These are phyloP conservation scores for Coelinius sp. DNA, from an alignment of 2,888 invertebrate species.

Conservation along the genomic window DNA sequence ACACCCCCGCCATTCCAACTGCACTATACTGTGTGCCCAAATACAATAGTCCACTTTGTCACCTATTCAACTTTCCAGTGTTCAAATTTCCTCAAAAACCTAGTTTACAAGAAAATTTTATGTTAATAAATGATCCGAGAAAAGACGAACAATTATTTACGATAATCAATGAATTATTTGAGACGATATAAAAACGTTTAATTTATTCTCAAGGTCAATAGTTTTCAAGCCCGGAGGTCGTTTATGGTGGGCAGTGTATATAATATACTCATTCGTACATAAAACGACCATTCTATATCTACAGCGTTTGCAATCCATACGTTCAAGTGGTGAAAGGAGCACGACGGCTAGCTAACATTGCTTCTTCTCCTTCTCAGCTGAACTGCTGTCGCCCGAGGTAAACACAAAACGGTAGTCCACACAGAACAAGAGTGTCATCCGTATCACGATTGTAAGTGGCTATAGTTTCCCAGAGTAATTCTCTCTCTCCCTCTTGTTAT, in stretches of 20 bases:
- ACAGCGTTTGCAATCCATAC: neutral
- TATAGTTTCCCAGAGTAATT: conserved; percentile 7
- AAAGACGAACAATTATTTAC: neutral
- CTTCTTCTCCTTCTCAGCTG: conserved; percentile 2
- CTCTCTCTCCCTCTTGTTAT: neutral
- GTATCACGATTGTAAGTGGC: conserved; percentile 36
- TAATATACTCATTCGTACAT: neutral
- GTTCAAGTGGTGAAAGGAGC: neutral
- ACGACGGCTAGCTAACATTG: neutral
- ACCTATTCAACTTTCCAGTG: neutral
- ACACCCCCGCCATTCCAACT: conserved; percentile 20
- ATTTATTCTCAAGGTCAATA: neutral
- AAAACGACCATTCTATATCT: neutral
- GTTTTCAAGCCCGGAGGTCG: neutral
- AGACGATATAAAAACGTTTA: neutral
- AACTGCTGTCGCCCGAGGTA: conserved; percentile 26
- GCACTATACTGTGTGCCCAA: conserved; percentile 15
- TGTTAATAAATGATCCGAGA: neutral
- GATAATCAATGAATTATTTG: neutral
- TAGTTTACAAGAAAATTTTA: no score
- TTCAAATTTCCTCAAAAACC: no score
- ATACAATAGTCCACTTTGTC: neutral
- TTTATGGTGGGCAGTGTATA: neutral
- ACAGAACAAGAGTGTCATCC: conserved; percentile 16
- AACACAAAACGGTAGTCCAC: conserved; percentile 35